Evolutionary conservation across 2,888 invertebrate species (phyloP).

Genomic region (Cheiracanthium punctorium): DNA sequence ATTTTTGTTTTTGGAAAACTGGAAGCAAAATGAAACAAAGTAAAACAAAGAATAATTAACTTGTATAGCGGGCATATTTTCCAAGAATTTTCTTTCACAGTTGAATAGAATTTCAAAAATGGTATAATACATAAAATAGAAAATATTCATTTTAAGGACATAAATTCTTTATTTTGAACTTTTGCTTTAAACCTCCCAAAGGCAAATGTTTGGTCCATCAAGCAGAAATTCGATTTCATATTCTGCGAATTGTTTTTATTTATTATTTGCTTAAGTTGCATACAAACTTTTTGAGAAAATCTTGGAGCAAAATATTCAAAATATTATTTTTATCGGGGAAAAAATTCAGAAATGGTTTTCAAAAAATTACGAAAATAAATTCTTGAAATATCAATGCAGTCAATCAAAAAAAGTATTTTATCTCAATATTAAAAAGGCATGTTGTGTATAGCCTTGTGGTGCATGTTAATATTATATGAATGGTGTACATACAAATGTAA

Average conservation of each 20-base stretch:
- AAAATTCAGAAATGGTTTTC: background rate
- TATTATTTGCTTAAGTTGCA: background rate
- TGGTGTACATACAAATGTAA: too few species aligned
- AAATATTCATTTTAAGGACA: background rate
- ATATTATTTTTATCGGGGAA: background rate
- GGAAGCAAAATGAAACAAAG: too few species aligned
- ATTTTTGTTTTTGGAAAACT: too few species aligned
- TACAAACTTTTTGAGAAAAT: background rate
- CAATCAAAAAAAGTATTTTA: background rate
- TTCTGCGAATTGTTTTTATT: background rate
- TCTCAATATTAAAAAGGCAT: too few species aligned
- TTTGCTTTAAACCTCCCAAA: conserved; percentile 1
- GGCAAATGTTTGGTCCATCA: conserved; percentile 63
- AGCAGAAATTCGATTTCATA: conserved; percentile 66
- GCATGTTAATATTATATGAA: too few species aligned
- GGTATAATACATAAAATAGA: too few species aligned
- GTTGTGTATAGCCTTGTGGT: too few species aligned
- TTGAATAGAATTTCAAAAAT: too few species aligned
- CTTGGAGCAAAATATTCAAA: background rate
- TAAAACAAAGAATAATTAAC: too few species aligned
- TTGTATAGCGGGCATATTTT: too few species aligned
- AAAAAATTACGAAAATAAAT: background rate
- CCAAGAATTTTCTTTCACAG: too few species aligned
- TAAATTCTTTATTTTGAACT: background rate
- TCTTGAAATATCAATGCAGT: background rate